Conservation (phyloP, 2,797 vertebrate species). For the Columba guinea region DNA sequence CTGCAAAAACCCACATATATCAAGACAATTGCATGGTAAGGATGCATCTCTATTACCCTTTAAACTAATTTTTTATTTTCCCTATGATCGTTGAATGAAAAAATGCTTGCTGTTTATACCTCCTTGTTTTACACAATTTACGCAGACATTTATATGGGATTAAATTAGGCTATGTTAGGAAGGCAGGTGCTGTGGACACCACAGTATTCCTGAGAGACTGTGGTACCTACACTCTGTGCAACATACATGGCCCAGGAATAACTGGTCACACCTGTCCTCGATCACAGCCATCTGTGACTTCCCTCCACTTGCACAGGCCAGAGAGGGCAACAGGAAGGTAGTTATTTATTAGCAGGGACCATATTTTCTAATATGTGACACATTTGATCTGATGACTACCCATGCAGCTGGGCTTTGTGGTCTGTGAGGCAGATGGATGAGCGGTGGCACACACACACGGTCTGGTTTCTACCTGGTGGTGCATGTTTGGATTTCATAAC, state of each 20-base stretch:
- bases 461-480: not conserved
- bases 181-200: not conserved
- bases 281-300: not conserved
- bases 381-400: not conserved
- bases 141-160: not conserved
- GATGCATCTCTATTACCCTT: not conserved
- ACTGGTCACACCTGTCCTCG: not conserved
- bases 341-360: not conserved
- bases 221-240: not conserved
- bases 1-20: not conserved
- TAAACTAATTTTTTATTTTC: not conserved
- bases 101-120: not conserved
- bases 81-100: not conserved
- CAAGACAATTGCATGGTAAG: rapidly evolving
- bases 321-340: not conserved
- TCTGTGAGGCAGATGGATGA: not conserved
- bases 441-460: not conserved
- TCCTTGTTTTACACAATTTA: not conserved
- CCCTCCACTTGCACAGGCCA: not conserved
- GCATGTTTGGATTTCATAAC: not conserved
- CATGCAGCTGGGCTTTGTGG: not conserved
- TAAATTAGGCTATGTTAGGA: not conserved
- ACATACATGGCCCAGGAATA: not conserved
- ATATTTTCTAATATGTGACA: not conserved
- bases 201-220: not conserved